These are phyloP conservation scores for Taenaris catops DNA, from an alignment of 2,888 invertebrate genomes.

Conservation along the genomic window DNA sequence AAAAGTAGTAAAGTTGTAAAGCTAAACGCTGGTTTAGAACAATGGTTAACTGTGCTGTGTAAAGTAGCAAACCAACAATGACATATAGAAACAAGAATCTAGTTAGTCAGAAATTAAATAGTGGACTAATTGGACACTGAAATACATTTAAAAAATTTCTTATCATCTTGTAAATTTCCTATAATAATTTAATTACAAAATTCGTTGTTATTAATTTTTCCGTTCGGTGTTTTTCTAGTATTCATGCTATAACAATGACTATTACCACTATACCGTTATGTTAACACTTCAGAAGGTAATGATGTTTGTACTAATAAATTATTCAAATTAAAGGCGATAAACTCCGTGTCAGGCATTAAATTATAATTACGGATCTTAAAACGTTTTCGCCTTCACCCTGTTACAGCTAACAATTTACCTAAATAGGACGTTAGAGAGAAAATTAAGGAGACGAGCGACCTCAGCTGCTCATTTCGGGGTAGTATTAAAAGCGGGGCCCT, in stretches of 20 bases:
- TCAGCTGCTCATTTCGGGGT: slow-evolving; percentile 62
- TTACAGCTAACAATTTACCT: slow-evolving; percentile 52
- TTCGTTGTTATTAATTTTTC: background rate
- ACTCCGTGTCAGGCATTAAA: slow-evolving; percentile 14
- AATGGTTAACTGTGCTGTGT: no score
- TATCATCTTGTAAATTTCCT: no score
- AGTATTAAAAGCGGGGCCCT: slow-evolving; percentile 70
- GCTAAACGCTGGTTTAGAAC: no score
- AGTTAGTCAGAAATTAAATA: no score
- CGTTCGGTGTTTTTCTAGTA: background rate
- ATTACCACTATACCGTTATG: background rate
- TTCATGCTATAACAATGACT: background rate
- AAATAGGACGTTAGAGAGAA: slow-evolving; percentile 60
- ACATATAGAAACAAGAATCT: no score
- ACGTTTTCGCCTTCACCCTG: slow-evolving; percentile 40
- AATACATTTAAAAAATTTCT: no score
- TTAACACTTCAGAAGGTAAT: background rate
- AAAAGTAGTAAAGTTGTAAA: no score
- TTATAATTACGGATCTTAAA: slow-evolving; percentile 29
- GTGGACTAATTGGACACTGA: no score
- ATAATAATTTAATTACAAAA: no score
- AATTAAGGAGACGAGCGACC: slow-evolving; percentile 71
- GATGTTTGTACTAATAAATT: slow-evolving; percentile 8
- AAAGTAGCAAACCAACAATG: no score
- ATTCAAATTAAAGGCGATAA: slow-evolving; percentile 23